These are phyloP conservation scores for Melanotaenia trifasciata DNA, from an alignment of 2,797 vertebrate species.

Conservation along the genomic window DNA sequence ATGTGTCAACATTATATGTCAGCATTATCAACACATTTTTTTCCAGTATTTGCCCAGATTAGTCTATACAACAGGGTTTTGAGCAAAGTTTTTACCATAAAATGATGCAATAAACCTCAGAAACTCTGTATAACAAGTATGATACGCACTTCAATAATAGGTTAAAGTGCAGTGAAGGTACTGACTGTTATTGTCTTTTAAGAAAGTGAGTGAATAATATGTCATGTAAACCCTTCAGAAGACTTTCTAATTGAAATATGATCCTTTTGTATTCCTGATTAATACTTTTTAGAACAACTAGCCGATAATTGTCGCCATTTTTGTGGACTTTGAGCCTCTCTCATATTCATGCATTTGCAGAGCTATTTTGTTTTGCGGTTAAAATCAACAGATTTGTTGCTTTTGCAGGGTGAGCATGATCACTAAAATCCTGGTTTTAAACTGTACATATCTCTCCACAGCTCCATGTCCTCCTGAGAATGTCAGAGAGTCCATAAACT, in stretches of 20 bases:
- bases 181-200: background rate
- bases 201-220: background rate
- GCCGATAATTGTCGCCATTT: background rate
- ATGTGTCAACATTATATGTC: too few species aligned
- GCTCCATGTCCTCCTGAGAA: slow-evolving; percentile 81
- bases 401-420: background rate
- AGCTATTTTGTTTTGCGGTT: background rate
- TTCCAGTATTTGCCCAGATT: too few species aligned
- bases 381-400: background rate
- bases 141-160: background rate
- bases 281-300: background rate
- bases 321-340: background rate
- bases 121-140: background rate
- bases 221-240: background rate
- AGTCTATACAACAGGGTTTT: background rate
- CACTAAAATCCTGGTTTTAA: background rate
- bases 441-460: slow-evolving; percentile 35
- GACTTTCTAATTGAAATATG: background rate
- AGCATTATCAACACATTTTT: too few species aligned
- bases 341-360: background rate
- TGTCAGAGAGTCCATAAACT: slow-evolving; percentile 44
- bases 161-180: background rate
- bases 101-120: background rate
- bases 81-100: background rate
- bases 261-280: background rate